Conservation (phyloP, 2,797 vertebrate genomes). For the Poeciliopsis gracilis region DNA sequence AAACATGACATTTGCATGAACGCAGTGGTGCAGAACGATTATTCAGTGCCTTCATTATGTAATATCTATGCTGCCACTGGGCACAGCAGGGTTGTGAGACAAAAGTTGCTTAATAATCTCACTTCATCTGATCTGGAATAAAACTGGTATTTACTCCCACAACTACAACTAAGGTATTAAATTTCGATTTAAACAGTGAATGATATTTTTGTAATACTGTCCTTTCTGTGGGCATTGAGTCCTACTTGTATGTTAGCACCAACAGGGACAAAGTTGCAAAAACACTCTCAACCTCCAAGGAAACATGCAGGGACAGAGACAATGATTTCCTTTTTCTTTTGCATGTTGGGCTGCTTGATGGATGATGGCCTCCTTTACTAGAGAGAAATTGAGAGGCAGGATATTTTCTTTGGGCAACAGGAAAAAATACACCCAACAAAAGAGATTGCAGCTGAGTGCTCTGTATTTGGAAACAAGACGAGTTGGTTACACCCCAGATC, state of each 20-base stretch:
- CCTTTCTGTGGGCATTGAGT: slow-evolving; percentile 17
- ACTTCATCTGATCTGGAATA: slow-evolving; percentile 32
- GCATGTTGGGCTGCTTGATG: background rate
- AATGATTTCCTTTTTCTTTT: background rate
- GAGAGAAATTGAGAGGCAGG: background rate
- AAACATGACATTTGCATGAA: slow-evolving; percentile 50
- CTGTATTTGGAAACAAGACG: background rate
- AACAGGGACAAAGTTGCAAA: slow-evolving; percentile 38
- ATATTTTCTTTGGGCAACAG: background rate
- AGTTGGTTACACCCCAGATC: background rate
- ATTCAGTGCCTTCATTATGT: slow-evolving; percentile 42
- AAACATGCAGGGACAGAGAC: slow-evolving; percentile 20
- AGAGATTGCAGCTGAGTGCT: background rate
- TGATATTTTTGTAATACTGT: background rate
- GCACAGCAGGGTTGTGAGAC: slow-evolving; percentile 34
- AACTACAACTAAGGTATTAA: background rate
- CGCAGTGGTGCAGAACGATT: slow-evolving; percentile 25
- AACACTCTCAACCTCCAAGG: slow-evolving; percentile 20
- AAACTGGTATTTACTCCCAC: background rate
- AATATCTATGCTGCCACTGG: slow-evolving; percentile 56
- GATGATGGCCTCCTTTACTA: background rate
- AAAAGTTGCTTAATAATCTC: slow-evolving; percentile 25
- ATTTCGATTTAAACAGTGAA: background rate
- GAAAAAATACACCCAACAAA: slow-evolving; percentile 2
- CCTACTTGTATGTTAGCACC: background rate